A percentile compares a stretch with the other conserved stretches of the same genome.
These are phyloP conservation scores for Clusia tigrina DNA, from an alignment of 2,888 invertebrate genomes.

Conservation along the genomic window DNA sequence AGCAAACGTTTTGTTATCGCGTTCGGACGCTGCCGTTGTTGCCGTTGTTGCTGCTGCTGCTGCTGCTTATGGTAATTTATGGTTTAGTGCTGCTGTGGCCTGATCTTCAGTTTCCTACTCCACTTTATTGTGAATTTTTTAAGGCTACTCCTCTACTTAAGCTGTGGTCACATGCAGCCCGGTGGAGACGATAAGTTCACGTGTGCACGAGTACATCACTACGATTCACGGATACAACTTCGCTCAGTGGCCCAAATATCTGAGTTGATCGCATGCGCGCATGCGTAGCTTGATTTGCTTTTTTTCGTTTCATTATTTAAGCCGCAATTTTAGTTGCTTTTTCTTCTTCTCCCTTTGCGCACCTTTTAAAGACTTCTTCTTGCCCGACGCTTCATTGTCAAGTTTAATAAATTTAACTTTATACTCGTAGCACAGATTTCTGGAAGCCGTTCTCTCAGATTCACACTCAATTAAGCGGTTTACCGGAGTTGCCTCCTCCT, in stretches of 20 bases:
- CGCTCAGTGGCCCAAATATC: too few relatives aligned
- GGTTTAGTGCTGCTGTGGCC: too few relatives aligned
- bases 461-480: constrained; percentile 54
- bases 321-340: constrained; percentile 2
- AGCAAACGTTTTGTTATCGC: constrained; percentile 48
- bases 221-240: too few relatives aligned
- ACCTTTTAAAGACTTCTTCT: neutral
- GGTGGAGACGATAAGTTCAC: too few relatives aligned
- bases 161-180: too few relatives aligned
- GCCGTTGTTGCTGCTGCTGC: too few relatives aligned
- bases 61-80: too few relatives aligned
- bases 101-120: too few relatives aligned
- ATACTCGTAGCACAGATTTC: constrained; percentile 27
- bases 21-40: constrained; percentile 26
- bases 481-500: constrained; percentile 23
- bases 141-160: too few relatives aligned
- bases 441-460: constrained; percentile 21
- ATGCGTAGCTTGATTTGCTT: constrained; percentile 1
- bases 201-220: too few relatives aligned
- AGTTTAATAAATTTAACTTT: neutral
- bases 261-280: neutral
- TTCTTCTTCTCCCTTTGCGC: neutral
- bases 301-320: neutral
- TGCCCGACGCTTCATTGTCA: neutral
- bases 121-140: too few relatives aligned